These are phyloP conservation scores for Drosophila neocordata DNA, from an alignment of 1,140 invertebrate genomes.

Conservation along the genomic window DNA sequence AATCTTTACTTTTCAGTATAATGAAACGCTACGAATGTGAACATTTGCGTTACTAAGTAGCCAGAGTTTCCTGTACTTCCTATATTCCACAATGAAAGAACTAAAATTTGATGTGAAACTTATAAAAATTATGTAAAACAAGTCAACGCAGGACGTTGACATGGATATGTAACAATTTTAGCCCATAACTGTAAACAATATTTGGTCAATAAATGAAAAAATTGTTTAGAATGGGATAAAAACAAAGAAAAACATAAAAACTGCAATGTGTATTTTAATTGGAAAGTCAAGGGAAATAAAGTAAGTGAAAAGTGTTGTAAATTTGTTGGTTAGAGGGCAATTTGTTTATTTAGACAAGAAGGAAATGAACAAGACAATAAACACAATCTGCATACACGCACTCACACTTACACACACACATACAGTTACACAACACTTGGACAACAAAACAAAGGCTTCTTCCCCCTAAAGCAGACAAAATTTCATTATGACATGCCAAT, in stretches of 20 bases:
- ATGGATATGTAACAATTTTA: neutral
- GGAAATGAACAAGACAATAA: constrained; percentile 37
- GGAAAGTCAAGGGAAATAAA: neutral
- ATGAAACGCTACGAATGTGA: constrained; percentile 52
- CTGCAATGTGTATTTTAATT: constrained; percentile 3
- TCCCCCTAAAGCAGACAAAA: constrained; percentile 39
- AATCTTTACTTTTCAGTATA: constrained; percentile 45
- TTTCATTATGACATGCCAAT: constrained; percentile 60
- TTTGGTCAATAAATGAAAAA: constrained; percentile 1
- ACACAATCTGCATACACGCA: constrained; percentile 32
- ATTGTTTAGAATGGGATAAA: neutral
- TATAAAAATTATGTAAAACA: neutral
- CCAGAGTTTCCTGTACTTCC: neutral
- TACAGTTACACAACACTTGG: neutral
- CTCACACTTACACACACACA: neutral
- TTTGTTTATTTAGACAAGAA: constrained; percentile 29
- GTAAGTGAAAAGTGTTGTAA: constrained; percentile 1
- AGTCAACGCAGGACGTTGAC: constrained; percentile 14
- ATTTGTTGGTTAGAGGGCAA: neutral
- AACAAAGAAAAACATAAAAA: neutral
- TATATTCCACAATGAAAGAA: neutral
- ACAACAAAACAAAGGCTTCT: constrained; percentile 12
- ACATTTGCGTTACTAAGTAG: constrained; percentile 48
- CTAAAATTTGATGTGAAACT: neutral
- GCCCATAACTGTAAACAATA: neutral